Base-by-base conservation (phyloP, 2,888 invertebrate species). In the Andrena minutula region DNA sequence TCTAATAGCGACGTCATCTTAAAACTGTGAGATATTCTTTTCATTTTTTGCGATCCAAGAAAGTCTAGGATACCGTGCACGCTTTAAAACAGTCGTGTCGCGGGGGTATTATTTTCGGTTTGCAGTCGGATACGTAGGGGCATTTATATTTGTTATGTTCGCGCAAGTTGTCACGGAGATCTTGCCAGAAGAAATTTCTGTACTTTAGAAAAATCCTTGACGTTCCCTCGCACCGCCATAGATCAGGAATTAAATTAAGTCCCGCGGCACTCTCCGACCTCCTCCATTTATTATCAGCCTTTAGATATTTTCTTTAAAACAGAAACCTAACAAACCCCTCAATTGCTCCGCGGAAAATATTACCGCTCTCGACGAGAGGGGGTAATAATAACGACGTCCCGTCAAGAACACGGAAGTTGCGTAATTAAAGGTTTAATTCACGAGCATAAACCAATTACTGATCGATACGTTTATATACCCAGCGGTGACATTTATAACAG, bases 141-240 rank as follows among this genome's bases (percentile, higher is more conserved):
- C 82, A 88, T 86, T 88, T 77, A 63, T 87, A 86, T 86, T 88
- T 86, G 81, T 87, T 87, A 88, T 49, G 53, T 56, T 28, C 49
- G 28, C 69, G 35, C 23, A 49, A 75, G 73, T 78, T 80, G 74
- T 79, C 68, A 20, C 53, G 61, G 26, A 28, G 23, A 84, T 74
- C 60, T 66, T 6, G 32, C 32, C 30, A 47, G 58, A 82, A 76
- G 74, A 77, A 79, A 69, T 70, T 32, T 64, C 73, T 28, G 58
- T 53, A 72, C 65, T 74, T 79, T 71, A 63, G 32, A 79, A 80
- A 75, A 75, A 69, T 80, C 51, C 56, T 23, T 49, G 47, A 64
- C 51, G 49, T 35, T 41, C 28, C 12, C 35, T 61, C 20, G 28
- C 3, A 1, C 28, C 26, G 30, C 12, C 16, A 47, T 26, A 47